phyloP scores from a whole-genome alignment of 2,113 vertebrate species.

The Passer domesticus region DNA sequence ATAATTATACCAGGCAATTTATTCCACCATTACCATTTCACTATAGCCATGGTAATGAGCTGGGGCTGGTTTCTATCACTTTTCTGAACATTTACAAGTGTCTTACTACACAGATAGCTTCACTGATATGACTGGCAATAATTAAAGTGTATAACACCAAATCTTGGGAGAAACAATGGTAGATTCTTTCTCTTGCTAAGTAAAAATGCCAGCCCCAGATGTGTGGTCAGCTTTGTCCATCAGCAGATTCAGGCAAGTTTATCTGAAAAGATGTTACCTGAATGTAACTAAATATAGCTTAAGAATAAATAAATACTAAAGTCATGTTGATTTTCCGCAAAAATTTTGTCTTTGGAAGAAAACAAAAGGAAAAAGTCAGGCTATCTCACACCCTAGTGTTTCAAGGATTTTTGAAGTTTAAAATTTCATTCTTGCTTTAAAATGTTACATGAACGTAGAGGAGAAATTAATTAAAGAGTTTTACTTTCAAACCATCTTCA shows the following conservation, averaged over 20 bases:
- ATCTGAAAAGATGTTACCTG: neutral
- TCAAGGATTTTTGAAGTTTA: neutral
- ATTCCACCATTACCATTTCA: constrained; percentile 28
- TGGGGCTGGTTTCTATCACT: constrained; percentile 1
- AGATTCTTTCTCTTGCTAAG: neutral
- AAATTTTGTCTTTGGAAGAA: neutral
- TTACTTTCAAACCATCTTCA: neutral
- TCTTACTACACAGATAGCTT: neutral
- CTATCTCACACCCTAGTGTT: neutral
- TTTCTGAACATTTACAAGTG: neutral
- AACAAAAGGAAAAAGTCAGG: neutral
- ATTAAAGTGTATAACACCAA: neutral
- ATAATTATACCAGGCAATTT: constrained; percentile 52
- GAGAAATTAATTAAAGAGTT: neutral
- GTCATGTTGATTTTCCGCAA: neutral
- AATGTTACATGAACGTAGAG: neutral
- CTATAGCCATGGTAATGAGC: neutral
- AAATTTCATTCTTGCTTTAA: neutral
- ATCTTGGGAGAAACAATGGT: neutral
- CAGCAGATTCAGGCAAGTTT: neutral
- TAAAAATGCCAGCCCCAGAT: neutral
- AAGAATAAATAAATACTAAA: neutral
- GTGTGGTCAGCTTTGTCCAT: neutral
- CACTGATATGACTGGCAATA: neutral
- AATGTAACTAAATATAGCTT: neutral